Conservation (phyloP, 2,888 invertebrate species). For the Pseudococcus jackbeardsleyi region DNA sequence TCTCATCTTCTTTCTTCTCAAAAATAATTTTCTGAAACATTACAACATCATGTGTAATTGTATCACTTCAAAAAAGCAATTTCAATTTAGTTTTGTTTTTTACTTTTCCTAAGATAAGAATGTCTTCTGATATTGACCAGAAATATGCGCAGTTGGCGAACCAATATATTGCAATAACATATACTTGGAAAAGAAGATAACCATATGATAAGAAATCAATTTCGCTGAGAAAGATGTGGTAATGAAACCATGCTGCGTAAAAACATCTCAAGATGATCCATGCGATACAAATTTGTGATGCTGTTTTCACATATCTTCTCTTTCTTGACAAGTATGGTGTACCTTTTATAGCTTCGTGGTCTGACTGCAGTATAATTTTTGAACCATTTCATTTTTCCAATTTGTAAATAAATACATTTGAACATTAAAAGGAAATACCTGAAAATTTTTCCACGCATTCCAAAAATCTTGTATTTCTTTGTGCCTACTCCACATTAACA, state of each 20-base stretch:
- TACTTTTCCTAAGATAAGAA: not conserved
- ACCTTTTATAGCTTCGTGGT: not conserved
- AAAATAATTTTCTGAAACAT: not conserved
- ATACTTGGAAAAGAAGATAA: not conserved
- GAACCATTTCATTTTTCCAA: no score
- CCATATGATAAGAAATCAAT: not conserved
- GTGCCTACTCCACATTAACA: not conserved
- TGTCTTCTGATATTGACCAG: not conserved
- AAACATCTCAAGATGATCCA: not conserved
- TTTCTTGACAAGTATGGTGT: not conserved
- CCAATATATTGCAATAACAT: not conserved
- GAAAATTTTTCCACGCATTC: not conserved
- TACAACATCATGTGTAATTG: no score
- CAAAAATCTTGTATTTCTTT: not conserved
- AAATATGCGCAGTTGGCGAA: not conserved
- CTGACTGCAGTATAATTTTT: not conserved
- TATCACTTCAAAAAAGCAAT: no score
- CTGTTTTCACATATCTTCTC: not conserved
- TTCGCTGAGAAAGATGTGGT: not conserved
- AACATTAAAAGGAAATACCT: not conserved
- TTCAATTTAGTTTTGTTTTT: not conserved
- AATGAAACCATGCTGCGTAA: not conserved
- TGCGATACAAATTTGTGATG: not conserved
- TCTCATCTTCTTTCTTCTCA: not conserved
- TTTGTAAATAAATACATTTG: no score